These are phyloP conservation scores for Philonicus albiceps DNA, from an alignment of 2,888 invertebrate genomes.

Conservation along the genomic window DNA sequence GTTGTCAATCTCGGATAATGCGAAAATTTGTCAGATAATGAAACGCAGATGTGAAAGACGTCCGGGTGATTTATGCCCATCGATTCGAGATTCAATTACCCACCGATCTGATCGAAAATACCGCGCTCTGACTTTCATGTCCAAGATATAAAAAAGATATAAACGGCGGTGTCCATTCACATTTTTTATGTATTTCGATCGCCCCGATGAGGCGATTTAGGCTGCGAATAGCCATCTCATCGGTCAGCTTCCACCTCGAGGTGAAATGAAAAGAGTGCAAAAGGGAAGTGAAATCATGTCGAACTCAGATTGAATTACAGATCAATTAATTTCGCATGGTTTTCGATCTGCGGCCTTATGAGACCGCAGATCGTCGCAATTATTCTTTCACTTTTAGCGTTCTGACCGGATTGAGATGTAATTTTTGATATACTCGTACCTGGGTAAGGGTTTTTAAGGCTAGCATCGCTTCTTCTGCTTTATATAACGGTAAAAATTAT, in stretches of 20 bases:
- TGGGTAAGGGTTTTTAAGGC: neutral
- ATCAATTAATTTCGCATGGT: slow-evolving; percentile 38
- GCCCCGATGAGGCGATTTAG: neutral
- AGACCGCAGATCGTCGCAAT: neutral
- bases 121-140: neutral
- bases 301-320: slow-evolving; percentile 44
- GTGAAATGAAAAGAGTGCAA: neutral
- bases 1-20: slow-evolving; percentile 9
- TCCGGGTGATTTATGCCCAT: slow-evolving; percentile 41
- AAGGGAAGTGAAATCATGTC: slow-evolving; percentile 11
- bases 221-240: neutral
- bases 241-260: neutral
- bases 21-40: slow-evolving; percentile 25
- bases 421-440: neutral
- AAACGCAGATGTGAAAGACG: slow-evolving; percentile 28
- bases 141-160: neutral
- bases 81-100: slow-evolving; percentile 43
- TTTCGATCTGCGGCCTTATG: neutral
- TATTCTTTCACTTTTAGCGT: neutral
- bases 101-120: neutral
- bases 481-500: neutral
- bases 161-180: neutral
- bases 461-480: neutral
- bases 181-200: neutral
- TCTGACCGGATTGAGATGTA: neutral